Evolutionary conservation across 2,888 invertebrate genomes (phyloP), one percentile per base, ranked within the genome.

Genomic region (Lymantria monacha): DNA sequence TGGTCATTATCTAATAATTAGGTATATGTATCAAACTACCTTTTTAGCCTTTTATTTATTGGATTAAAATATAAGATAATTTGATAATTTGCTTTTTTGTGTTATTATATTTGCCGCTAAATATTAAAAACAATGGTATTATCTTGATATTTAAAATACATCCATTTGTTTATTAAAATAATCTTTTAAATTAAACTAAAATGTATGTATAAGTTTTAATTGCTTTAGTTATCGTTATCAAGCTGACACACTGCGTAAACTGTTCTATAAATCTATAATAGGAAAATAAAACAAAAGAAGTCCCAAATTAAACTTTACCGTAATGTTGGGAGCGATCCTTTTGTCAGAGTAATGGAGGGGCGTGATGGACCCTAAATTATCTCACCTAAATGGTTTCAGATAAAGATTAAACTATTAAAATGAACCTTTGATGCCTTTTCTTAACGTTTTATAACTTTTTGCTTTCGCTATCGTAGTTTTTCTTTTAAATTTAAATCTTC

Each of bases 341-440:
- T 79, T 81, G 75, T 76, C 57, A 48, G 55, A 51, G 64, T 70
- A 75, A 69, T 70, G 60, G 72, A 61, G 69, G 70, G 66, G 64
- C 59, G 68, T 67, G 68, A 67, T 61, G 57, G 59, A 65, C 72
- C 72, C 66, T 66, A 74, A 76, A 83, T 83, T 78, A 81, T 79
- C 66, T 66, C 76, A 62, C 66, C 66, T 66, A 74, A 72, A 70
- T 67, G 79, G 68, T 54, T 71, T 59, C 59, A 69, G 74, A 82
- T 76, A 80, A 81, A 79, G 80, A 80, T 81, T 78, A 75, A 73
- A 69, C 70, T 71, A 79, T 80, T 76, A 78, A 65, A n/a, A 64
- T 49, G 62, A 51, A 63, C 47, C 55, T 46, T 54, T 40, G 49
- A 51, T 56, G 51, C 48, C 55, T 57, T 52, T 30, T 44, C 49